Evolutionary conservation across 1,140 invertebrate genomes (phyloP).

Genomic region (Marisa cornuarietis): DNA sequence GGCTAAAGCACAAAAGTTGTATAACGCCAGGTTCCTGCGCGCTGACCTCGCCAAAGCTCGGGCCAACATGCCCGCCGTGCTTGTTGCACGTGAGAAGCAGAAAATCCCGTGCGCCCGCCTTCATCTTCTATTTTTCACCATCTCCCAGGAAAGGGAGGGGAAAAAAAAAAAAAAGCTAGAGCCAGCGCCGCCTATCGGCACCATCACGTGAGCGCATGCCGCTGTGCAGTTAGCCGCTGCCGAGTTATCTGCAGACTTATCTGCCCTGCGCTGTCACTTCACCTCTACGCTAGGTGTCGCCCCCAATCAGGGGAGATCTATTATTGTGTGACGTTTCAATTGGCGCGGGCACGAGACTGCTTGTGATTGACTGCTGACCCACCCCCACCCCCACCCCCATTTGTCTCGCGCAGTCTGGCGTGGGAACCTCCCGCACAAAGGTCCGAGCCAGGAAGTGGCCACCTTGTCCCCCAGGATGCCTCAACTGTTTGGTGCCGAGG

Average conservation of each 20-base stretch:
- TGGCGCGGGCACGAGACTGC: background rate
- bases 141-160: background rate
- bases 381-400: no score
- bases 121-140: background rate
- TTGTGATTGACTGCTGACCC: no score
- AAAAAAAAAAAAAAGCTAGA: background rate
- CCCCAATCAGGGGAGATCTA: background rate
- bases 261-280: constrained; percentile 1
- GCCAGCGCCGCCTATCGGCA: background rate
- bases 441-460: no score
- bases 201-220: background rate
- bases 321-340: constrained; percentile 6
- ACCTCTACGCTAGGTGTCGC: background rate
- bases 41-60: no score
- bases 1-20: no score
- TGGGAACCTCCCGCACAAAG: no score
- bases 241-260: constrained; percentile 1
- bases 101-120: background rate
- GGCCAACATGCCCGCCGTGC: no score
- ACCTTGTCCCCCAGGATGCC: no score
- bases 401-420: no score
- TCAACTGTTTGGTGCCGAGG: no score
- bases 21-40: no score
- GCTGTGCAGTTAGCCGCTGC: background rate
- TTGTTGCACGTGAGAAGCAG: background rate